Evolutionary conservation across 2,888 invertebrate genomes (phyloP).

Genomic region (Parnassius mnemosyne): DNA sequence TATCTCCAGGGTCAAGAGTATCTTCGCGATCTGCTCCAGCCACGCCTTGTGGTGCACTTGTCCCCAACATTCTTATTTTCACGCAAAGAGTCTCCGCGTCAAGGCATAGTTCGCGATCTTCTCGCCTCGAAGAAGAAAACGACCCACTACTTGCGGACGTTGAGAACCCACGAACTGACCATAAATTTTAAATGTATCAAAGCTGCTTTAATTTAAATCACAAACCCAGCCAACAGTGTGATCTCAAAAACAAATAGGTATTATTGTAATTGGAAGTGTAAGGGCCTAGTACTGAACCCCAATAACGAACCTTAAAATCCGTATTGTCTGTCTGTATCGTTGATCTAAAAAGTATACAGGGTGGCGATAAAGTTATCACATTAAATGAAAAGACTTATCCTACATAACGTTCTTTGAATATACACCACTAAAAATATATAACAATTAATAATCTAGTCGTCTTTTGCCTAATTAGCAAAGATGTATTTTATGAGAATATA

Average conservation of each 20-base stretch:
- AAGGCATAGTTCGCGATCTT: constrained; percentile 70
- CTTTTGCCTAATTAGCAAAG: too few species aligned
- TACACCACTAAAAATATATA: too few species aligned
- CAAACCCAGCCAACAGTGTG: constrained; percentile 32
- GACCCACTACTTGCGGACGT: constrained; percentile 82
- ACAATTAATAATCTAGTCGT: too few species aligned
- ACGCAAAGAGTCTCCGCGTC: constrained; percentile 77
- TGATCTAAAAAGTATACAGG: too few species aligned
- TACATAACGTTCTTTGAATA: too few species aligned
- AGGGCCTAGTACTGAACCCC: constrained; percentile 44
- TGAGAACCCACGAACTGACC: constrained; percentile 54
- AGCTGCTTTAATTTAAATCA: constrained; percentile 25
- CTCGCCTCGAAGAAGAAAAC: constrained; percentile 78
- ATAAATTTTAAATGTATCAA: constrained; percentile 59
- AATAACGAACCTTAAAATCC: constrained; percentile 37
- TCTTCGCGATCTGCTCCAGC: constrained; percentile 90
- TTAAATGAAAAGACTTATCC: too few species aligned
- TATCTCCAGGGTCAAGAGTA: constrained; percentile 78
- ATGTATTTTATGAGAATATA: too few species aligned
- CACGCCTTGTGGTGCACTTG: constrained; percentile 86
- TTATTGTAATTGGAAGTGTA: constrained; percentile 31
- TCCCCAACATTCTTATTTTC: constrained; percentile 83
- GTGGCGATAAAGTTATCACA: too few species aligned
- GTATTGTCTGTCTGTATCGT: constrained; percentile 30
- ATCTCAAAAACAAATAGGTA: constrained; percentile 31